Evolutionary conservation across 2,888 invertebrate genomes (phyloP), one percentile per base, ranked within the genome.

Genomic region (Stenchaetothrips biformis): DNA sequence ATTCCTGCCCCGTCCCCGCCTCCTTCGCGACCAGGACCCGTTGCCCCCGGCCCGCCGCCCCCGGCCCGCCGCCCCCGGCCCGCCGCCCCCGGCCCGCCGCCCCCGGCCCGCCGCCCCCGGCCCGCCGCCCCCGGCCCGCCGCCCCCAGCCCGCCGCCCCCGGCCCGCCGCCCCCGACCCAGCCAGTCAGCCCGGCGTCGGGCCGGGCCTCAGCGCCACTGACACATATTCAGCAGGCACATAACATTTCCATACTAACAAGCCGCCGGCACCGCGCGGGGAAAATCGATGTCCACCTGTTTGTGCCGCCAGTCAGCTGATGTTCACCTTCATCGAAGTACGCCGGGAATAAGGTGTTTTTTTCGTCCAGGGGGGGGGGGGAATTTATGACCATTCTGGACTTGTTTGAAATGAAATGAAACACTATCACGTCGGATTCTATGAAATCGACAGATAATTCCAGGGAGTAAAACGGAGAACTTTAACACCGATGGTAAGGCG

Each of bases 241-340:
- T 74, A 74, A 74, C 67, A 74, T 74, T 74, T 74, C 67, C 67
- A 74, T 74, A 74, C 67, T 74, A 74, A 74, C 67, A 74, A 74
- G 67, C 25, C 67, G 67, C 25, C 67, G 25, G 67, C 67, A 37
- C 37, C 37, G 21, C 21, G 67, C 67, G 25, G 21, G 67, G 67
- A 74, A 74, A 74, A 74, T 74, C 67, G 67, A 74, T 74, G 67
- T 74, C 67, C 67, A 74, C 67, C 67, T 74, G 67, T 74, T 74
- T 74, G 67, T 53, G 53, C 53, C 13, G 53, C 67, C 1, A 25
- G 67, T 21, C 67, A 74, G 67, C 67, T 74, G 67, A 74, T 74
- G 25, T 25, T 11, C 7, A 18, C 59, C 13, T 18, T 13, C 59
- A 59, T 59, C 59, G 59, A 4, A 37, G 4, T 4, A 37, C 37